Base-by-base conservation (phyloP, 1,140 invertebrate species). In the Stenopsyche tienmushanensis region DNA sequence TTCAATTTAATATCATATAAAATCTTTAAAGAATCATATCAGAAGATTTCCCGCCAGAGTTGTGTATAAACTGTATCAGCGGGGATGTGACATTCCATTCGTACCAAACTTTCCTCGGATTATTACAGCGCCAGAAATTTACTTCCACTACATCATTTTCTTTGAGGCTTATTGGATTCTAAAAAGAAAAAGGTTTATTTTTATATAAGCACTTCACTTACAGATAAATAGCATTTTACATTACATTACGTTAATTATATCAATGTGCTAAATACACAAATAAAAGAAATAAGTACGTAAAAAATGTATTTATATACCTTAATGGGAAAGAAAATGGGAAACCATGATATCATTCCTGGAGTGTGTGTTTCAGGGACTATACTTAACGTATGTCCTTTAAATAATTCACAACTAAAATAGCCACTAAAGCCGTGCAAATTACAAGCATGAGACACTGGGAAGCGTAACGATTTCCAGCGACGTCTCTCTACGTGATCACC, bases 271-370 rank as follows among this genome's bases (percentile, higher is more conserved):
- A 18, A 1, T 49, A 47, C 23, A 57, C 62, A 42, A 18, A 50
- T 59, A 8, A 64, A 15, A 18, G 23, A 50, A 20, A 23, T 18
- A 50, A 23, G 20, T 42, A 15, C 34, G 21, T 8, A 15, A 47
- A 54, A 15, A 20, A 10, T 18, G 42, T n/a, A 53, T 42, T 24
- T 45, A 17, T 76, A 76, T 83, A 92, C 91, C 77, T 84, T 84
- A 17, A 97, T 85, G 23, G 96, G 95, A 75, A 98, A 97, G 68
- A 91, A 92, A 55, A 97, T 93, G 10, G 96, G 95, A 76, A 98
- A 99, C 97, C 97, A 99, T 69, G 93, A 95, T 71, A 96, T 93
- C 93, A 98, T 95, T 73, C 91, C 91, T 2, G 84, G 82, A 29
- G 94, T 94, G 75, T 96, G 90, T 3, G 90, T 94, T 15, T 84